Evolutionary conservation across 2,797 vertebrate species (phyloP), one percentile per base, ranked within the genome.

Genomic region (Chaetophractus vellerosus): DNA sequence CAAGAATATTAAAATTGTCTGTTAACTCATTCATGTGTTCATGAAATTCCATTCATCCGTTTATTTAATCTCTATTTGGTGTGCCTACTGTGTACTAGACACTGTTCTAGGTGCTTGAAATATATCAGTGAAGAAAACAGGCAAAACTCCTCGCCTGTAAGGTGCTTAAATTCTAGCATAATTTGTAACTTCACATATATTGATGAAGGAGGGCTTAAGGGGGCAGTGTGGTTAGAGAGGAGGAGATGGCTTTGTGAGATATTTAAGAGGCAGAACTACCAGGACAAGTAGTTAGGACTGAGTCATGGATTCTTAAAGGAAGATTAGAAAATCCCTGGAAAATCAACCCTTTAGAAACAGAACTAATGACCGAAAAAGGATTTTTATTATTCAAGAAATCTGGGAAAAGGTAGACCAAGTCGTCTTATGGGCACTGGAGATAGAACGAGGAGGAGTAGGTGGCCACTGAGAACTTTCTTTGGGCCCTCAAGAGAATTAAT

Each of bases 231-330:
- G 6, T 75, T 84, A 50, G n/a, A 52, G n/a, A 88, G 10, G 4
- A 24, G 26, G 15, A 45, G 9, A 55, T 31, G 45, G 66, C 45
- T 68, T 69, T 86, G 23, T 63, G 36, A 93, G 24, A 64, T 55
- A 55, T 64, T 64, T 80, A 64, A 36, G 6, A 64, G 26, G n/a
- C 33, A 76, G 11, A 69, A 71, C 2, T 61, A 61, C 59, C 5
- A 57, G 68, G 26, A 36, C 36, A 6, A 85, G 26, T 82, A 36
- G 36, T 96, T 89, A 69, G 38, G 15, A 66, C 9, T 71, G 24
- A 91, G 36, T 78, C 21, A 24, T 38, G 1, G 21, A 38, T 79
- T 92, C 74, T 59, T 86, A 75, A 89, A 92, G 68, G 19, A 94
- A 86, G 45, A 79, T 48, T 2, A 88, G 69, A 94, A 88, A 92